Percentiles rank a stretch among this genome's conserved stretches.
These are phyloP conservation scores for Leptatherina wallacei DNA, from an alignment of 2,797 vertebrate species.

Conservation along the genomic window DNA sequence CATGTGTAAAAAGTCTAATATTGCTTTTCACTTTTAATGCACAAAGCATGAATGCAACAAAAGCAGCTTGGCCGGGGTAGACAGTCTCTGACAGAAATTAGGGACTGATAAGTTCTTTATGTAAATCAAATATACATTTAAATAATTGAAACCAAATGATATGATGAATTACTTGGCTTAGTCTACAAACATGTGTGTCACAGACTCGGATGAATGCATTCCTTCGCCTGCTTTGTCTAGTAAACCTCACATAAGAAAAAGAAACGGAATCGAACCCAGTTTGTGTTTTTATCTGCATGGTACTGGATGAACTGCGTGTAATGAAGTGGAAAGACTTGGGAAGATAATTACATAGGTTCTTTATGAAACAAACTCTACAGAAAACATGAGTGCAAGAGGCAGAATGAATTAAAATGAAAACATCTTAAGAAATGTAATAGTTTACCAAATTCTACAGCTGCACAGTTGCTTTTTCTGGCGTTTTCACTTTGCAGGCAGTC, in stretches of 20 bases:
- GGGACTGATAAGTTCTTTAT: slow-evolving; percentile 22
- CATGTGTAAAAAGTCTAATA: background rate
- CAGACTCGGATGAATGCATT: slow-evolving; percentile 21
- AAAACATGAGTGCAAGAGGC: slow-evolving; percentile 14
- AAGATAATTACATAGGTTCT: slow-evolving; percentile 17
- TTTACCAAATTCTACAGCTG: slow-evolving; percentile 33
- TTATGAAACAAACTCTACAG: background rate
- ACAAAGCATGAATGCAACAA: slow-evolving; percentile 1
- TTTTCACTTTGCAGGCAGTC: slow-evolving; percentile 4
- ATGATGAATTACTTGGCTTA: slow-evolving; percentile 47
- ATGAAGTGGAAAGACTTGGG: slow-evolving; percentile 14
- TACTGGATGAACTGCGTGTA: slow-evolving; percentile 16
- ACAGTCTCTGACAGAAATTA: slow-evolving; percentile 24
- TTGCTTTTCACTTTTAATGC: slow-evolving; percentile 3
- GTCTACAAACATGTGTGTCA: slow-evolving; percentile 31
- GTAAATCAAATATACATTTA: slow-evolving; percentile 46
- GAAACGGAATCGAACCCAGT: background rate
- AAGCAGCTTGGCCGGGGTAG: slow-evolving; percentile 8
- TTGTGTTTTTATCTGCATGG: slow-evolving; percentile 20
- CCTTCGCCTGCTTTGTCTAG: background rate
- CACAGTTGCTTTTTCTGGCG: background rate
- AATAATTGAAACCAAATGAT: slow-evolving; percentile 65
- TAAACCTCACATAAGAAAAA: slow-evolving; percentile 23
- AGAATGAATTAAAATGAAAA: background rate
- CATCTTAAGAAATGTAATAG: background rate